Evolutionary conservation across 2,888 invertebrate species (phyloP).

Genomic region (Acleris literana): DNA sequence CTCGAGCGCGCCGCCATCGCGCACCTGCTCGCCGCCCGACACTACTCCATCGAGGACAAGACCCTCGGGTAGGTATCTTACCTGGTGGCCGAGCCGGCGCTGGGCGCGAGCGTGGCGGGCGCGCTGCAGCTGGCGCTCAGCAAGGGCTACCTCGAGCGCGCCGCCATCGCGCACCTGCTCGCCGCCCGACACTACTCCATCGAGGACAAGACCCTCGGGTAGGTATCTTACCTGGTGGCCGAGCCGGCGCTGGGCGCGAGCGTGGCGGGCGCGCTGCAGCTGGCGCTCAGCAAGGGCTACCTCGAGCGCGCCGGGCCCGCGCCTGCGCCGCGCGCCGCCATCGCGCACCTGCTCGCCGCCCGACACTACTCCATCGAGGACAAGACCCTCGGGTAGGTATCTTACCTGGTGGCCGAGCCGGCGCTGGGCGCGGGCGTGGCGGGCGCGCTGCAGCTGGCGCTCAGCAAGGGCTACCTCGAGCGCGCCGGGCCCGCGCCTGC

Average conservation of each 20-base stretch:
- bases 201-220: constrained; percentile 38
- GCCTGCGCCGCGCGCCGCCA: too few species aligned
- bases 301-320: constrained; percentile 92
- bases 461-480: too few species aligned
- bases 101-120: too few species aligned
- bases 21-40: constrained; percentile 59
- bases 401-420: too few species aligned
- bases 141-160: constrained; percentile 86
- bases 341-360: constrained; percentile 58
- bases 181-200: constrained; percentile 55
- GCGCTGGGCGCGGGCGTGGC: too few species aligned
- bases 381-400: constrained; percentile 42
- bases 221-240: constrained; percentile 85
- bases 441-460: too few species aligned
- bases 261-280: constrained; percentile 85
- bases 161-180: constrained; percentile 65
- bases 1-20: constrained; percentile 25
- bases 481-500: too few species aligned
- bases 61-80: constrained; percentile 38
- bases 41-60: constrained; percentile 53
- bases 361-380: constrained; percentile 52
- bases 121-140: constrained; percentile 41
- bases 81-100: too few species aligned
- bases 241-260: constrained; percentile 95
- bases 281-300: constrained; percentile 97